Percentiles rank a stretch among this genome's conserved stretches.
These are phyloP conservation scores for Bedellia somnulentella DNA, from an alignment of 2,888 invertebrate genomes.

Conservation along the genomic window DNA sequence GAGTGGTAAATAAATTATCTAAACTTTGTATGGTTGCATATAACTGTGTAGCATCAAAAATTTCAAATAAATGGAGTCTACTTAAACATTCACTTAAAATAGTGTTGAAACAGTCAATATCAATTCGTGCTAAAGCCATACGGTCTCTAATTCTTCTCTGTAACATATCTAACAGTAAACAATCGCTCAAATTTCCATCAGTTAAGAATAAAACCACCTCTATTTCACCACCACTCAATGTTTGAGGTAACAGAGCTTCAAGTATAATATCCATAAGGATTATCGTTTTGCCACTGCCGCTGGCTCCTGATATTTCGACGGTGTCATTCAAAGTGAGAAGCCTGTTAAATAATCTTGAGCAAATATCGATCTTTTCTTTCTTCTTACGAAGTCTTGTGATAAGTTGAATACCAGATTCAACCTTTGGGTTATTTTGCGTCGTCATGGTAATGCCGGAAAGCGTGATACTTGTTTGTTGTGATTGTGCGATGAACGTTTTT, in stretches of 20 bases:
- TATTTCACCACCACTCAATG: conserved; percentile 21
- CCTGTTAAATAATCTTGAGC: conserved; percentile 39
- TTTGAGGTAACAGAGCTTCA: conserved; percentile 24
- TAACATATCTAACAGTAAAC: too few species aligned
- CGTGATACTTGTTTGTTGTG: background rate
- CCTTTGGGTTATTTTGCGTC: conserved; percentile 24
- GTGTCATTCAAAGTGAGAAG: conserved; percentile 28
- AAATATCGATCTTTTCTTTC: conserved; percentile 37
- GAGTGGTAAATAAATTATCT: conserved; percentile 30
- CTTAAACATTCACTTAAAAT: conserved; percentile 17
- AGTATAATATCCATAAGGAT: conserved; percentile 33
- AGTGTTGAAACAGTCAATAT: conserved; percentile 13
- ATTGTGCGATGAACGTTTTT: background rate
- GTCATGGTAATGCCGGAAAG: conserved; percentile 9
- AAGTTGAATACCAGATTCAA: conserved; percentile 64
- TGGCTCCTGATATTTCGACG: conserved; percentile 32
- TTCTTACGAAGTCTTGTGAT: conserved; percentile 49
- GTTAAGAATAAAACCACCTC: conserved; percentile 39
- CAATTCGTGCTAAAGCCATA: too few species aligned
- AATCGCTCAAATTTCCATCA: conserved; percentile 38
- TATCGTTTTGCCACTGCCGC: conserved; percentile 15
- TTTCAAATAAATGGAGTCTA: conserved; percentile 28
- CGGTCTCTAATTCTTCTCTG: too few species aligned
- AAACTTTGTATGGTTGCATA: conserved; percentile 39
- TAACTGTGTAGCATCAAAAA: conserved; percentile 41